Evolutionary conservation across 1,140 invertebrate genomes (phyloP), one percentile per base, ranked within the genome.

Genomic region (Triops longicaudatus): DNA sequence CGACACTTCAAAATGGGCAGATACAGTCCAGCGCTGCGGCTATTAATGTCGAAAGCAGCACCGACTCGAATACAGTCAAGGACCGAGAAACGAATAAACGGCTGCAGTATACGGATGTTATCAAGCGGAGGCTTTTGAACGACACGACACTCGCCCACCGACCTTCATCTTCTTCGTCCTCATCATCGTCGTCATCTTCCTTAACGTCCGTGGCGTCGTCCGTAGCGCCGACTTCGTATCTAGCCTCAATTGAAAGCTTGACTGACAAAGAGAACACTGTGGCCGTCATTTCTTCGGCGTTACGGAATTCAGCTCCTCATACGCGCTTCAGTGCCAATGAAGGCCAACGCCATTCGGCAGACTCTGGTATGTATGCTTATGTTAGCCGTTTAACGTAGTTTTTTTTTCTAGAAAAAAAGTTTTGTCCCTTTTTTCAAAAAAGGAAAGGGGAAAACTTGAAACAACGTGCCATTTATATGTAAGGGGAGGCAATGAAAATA

Each of bases 241-340:
- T 93, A 82, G 91, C 91, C 63, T 92, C 91, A 22, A 91, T 92
- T 77, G 92, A 93, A 82, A 92, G 91, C 77, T 84, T 93, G 80
- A 91, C 82, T 11, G 83, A 82, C 72, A 79, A 91, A 63, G 50
- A 63, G 27, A 73, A 26, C 17, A 22, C 63, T 77, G 73, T 41
- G 22, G 6, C 31, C 44, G 44, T 71, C 72, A 44, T 76, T 71
- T 76, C 76, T 76, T 71, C 41, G 17, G 27, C 73, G 27, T 42
- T 73, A 31, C 41, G 28, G 50, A 63, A 63, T 63, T 22, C 50
- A n/a, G 50, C 50, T 63, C 22, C 50, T 22, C 50, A 22, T 63
- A 17, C 22, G 50, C 50, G 50, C 77, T 90, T 91, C 79, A 86
- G 84, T 77, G 87, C 87, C 77, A 85, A 82, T 75, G 81, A 81